Evolutionary conservation across 2,797 vertebrate genomes (phyloP).

Genomic region (Pseudochaenichthys georgianus): DNA sequence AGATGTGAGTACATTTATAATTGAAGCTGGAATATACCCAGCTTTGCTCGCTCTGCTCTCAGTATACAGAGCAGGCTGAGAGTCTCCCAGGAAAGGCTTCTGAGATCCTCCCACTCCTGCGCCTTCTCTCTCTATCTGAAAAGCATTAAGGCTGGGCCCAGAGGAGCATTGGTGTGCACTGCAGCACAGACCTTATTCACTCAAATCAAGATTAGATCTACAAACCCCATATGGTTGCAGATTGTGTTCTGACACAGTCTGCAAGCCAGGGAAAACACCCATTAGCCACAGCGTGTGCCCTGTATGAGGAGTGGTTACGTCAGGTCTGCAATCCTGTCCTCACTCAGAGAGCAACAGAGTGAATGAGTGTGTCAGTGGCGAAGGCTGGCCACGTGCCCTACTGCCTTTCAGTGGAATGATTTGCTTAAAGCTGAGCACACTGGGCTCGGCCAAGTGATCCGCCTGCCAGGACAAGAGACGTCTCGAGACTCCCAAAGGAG

Average conservation of each 20-base stretch:
- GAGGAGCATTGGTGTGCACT: constrained; percentile 72
- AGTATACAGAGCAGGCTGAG: constrained; percentile 47
- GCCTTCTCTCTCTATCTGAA: constrained; percentile 68
- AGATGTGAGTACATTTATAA: constrained; percentile 29
- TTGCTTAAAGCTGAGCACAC: constrained; percentile 80
- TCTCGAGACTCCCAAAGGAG: constrained; percentile 83
- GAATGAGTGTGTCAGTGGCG: constrained; percentile 54
- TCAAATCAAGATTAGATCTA: constrained; percentile 57
- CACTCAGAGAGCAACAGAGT: constrained; percentile 33
- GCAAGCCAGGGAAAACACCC: constrained; percentile 40
- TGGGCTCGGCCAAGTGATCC: constrained; percentile 78
- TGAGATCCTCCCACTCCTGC: constrained; percentile 64
- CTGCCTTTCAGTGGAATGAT: constrained; percentile 84
- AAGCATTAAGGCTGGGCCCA: constrained; percentile 71
- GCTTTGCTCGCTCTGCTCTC: constrained; percentile 41
- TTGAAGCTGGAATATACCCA: constrained; percentile 21
- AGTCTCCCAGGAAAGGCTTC: constrained; percentile 57
- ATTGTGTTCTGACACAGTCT: constrained; percentile 50
- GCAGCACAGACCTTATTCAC: constrained; percentile 69
- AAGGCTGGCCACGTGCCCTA: constrained; percentile 80
- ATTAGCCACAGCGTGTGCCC: constrained; percentile 35
- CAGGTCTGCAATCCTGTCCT: constrained; percentile 64
- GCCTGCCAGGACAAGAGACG: constrained; percentile 84
- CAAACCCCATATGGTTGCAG: constrained; percentile 50
- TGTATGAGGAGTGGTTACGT: constrained; percentile 48